Evolutionary conservation across 2,797 vertebrate genomes (phyloP).

Genomic region (Aphelocoma californica): DNA sequence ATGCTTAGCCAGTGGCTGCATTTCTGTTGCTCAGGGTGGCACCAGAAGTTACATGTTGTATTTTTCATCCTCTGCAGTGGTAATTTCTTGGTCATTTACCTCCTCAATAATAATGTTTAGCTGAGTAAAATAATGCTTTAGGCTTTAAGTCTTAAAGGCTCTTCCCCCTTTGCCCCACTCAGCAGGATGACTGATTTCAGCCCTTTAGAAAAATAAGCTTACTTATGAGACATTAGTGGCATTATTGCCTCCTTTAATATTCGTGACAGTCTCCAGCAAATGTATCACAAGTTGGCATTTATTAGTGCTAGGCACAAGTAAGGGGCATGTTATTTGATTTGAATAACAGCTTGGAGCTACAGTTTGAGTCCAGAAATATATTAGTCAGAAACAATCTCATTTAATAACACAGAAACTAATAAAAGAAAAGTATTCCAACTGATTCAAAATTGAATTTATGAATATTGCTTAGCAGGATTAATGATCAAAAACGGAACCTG

Average conservation of each 20-base stretch:
- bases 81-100: slow-evolving; percentile 45
- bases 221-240: slow-evolving; percentile 82
- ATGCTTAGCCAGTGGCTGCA: background rate
- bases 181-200: slow-evolving; percentile 72
- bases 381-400: slow-evolving; percentile 99
- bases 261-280: slow-evolving; percentile 89
- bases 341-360: slow-evolving; percentile 97
- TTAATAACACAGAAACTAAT: slow-evolving; percentile 99
- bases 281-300: slow-evolving; percentile 97
- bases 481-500: slow-evolving; percentile 87
- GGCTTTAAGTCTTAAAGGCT: slow-evolving; percentile 67
- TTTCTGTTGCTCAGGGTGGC: slow-evolving; percentile 42
- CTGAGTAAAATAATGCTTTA: slow-evolving; percentile 60
- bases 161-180: slow-evolving; percentile 27
- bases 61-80: slow-evolving; percentile 49
- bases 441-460: slow-evolving; percentile 99
- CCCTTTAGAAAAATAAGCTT: slow-evolving; percentile 80
- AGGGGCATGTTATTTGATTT: slow-evolving; percentile 99
- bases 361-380: slow-evolving; percentile 93
- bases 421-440: slow-evolving; percentile 93
- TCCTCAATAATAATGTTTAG: slow-evolving; percentile 54
- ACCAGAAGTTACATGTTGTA: slow-evolving; percentile 32
- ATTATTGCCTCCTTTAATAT: slow-evolving; percentile 88
- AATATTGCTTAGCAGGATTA: slow-evolving; percentile 96
- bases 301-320: slow-evolving; percentile 98